These are phyloP conservation scores for Arenaria interpres DNA, from an alignment of 2,113 vertebrate genomes.

Conservation along the genomic window DNA sequence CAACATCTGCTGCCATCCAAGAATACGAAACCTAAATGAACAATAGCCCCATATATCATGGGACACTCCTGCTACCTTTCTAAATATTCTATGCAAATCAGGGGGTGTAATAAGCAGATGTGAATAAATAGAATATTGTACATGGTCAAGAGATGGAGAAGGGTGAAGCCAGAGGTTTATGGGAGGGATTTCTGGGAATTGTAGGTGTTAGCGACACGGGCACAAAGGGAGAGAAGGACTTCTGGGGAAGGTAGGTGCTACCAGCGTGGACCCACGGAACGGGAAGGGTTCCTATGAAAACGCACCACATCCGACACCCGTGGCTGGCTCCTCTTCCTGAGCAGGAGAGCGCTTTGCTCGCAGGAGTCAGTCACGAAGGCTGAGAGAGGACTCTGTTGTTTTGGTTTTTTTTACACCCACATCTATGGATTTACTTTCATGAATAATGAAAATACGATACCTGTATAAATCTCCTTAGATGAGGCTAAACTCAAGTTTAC, in stretches of 20 bases:
- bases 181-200: not conserved
- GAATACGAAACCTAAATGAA: accelerated
- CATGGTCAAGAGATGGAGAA: not conserved
- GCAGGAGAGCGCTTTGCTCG: not conserved
- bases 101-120: not conserved
- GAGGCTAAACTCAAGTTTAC: not conserved
- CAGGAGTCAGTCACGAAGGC: not conserved
- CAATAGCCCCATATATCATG: not conserved
- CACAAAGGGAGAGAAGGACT: not conserved
- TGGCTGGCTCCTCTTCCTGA: accelerated
- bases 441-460: not conserved
- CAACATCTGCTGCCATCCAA: not conserved
- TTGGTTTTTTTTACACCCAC: not conserved
- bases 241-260: not conserved
- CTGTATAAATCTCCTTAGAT: not conserved
- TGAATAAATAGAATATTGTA: not conserved
- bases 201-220: accelerated
- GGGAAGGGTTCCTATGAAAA: not conserved
- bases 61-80: accelerated
- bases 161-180: not conserved
- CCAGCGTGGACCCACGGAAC: not conserved
- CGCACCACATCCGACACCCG: accelerated
- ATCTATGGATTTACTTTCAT: not conserved
- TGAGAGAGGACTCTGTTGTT: not conserved
- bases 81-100: no score